Percentiles rank a stretch among this genome's conserved stretches.
phyloP scores from a whole-genome alignment of 2,797 vertebrate genomes.

The Carapus acus region DNA sequence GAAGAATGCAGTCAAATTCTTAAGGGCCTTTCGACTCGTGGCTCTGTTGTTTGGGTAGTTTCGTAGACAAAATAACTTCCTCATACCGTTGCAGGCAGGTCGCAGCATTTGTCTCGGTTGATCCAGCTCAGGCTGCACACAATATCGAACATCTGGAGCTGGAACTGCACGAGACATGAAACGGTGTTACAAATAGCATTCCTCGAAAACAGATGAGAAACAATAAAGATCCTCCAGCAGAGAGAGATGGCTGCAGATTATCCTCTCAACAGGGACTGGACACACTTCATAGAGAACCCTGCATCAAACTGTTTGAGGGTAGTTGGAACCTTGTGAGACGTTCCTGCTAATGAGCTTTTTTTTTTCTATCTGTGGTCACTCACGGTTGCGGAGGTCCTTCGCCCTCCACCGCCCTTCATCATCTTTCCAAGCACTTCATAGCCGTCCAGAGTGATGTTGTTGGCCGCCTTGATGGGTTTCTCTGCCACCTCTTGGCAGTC shows the following conservation, averaged over 20 bases:
- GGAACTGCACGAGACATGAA: conserved; percentile 77
- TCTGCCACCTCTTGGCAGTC: conserved; percentile 94
- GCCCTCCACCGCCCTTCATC: conserved; percentile 71
- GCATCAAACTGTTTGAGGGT: conserved; percentile 28
- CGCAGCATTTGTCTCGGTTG: conserved; percentile 96
- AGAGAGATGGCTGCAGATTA: conserved; percentile 15
- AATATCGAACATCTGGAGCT: conserved; percentile 99
- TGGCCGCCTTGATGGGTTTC: conserved; percentile 89
- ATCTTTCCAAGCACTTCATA: conserved; percentile 95
- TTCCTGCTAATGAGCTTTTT: conserved; percentile 32
- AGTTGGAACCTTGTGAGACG: conserved; percentile 34
- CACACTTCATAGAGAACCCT: conserved; percentile 35
- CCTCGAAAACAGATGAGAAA: conserved; percentile 38
- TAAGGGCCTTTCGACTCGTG: not conserved
- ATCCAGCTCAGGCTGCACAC: conserved; percentile 97
- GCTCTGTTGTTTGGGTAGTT: not conserved
- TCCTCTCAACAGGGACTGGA: conserved; percentile 22
- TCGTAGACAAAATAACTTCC: conserved; percentile 18
- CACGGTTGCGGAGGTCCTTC: conserved; percentile 89
- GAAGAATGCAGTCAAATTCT: not conserved
- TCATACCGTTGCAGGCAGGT: conserved; percentile 92
- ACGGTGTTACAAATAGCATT: conserved; percentile 62
- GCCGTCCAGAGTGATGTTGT: conserved; percentile 89
- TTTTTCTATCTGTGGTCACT: conserved; percentile 57
- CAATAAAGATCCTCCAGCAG: conserved; percentile 29